A percentile compares a stretch with the other conserved stretches of the same genome.
phyloP scores from a whole-genome alignment of 2,797 vertebrate species.

The Eulemur coronatus region DNA sequence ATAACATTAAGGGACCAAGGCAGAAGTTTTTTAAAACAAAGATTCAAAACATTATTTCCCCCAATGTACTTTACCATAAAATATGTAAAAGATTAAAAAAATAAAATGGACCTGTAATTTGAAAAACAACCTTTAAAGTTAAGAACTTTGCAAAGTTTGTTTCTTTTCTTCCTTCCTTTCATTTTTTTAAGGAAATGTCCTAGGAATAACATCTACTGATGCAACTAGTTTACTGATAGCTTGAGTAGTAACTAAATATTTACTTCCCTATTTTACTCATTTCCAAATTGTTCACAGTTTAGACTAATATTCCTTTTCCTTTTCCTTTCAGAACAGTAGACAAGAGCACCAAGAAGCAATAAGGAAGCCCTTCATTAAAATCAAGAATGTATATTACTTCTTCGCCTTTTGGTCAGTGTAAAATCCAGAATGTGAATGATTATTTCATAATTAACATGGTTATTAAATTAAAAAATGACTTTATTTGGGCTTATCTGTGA shows the following conservation, averaged over 20 bases:
- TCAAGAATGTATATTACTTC: neutral
- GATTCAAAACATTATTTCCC: neutral
- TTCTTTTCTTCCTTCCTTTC: neutral
- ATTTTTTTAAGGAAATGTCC: neutral
- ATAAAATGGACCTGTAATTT: neutral
- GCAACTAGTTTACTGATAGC: neutral
- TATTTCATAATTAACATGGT: neutral
- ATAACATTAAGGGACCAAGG: neutral
- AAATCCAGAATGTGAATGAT: neutral
- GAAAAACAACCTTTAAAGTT: neutral
- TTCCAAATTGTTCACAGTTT: conserved; percentile 23
- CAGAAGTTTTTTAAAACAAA: neutral
- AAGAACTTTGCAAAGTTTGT: neutral
- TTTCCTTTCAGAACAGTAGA: neutral
- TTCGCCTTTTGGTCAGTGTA: neutral
- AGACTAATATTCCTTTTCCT: neutral
- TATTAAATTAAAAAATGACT: neutral
- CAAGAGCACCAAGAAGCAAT: neutral
- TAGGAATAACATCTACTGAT: neutral
- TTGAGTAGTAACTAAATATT: neutral
- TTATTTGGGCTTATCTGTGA: neutral
- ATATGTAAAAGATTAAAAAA: neutral
- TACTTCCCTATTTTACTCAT: neutral
- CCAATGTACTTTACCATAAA: conserved; percentile 13
- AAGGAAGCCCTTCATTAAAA: neutral